Evolutionary conservation across 2,888 invertebrate genomes (phyloP).

Genomic region (Acleris cristana): DNA sequence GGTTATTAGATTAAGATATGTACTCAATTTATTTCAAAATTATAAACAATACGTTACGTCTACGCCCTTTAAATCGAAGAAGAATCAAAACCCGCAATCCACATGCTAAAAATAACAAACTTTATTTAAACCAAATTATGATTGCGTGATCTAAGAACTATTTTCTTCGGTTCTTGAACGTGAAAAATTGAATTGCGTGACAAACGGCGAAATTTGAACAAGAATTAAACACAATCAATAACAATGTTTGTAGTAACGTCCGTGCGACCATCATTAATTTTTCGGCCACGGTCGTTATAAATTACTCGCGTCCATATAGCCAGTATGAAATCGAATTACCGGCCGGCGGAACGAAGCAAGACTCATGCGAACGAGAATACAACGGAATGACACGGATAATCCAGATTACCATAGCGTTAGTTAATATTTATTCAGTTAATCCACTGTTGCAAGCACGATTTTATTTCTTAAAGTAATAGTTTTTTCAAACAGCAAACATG

Average conservation of each 20-base stretch:
- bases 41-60: too few species aligned
- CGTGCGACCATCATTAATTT: constrained; percentile 62
- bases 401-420: constrained; percentile 51
- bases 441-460: background rate
- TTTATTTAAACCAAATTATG: constrained; percentile 17
- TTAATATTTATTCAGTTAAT: constrained; percentile 21
- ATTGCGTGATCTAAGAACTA: constrained; percentile 25
- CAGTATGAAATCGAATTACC: constrained; percentile 50
- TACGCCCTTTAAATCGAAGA: background rate
- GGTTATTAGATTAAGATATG: too few species aligned
- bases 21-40: too few species aligned
- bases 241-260: constrained; percentile 60
- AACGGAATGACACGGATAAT: constrained; percentile 59
- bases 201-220: constrained; percentile 52
- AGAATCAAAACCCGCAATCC: background rate
- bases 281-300: constrained; percentile 65
- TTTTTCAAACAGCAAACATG: constrained; percentile 27
- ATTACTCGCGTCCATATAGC: constrained; percentile 56
- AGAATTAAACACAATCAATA: constrained; percentile 52
- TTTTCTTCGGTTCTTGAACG: constrained; percentile 30
- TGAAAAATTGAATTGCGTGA: constrained; percentile 53
- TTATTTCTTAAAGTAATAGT: too few species aligned
- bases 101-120: constrained; percentile 4
- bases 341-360: constrained; percentile 55
- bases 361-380: constrained; percentile 64